Evolutionary conservation across 2,113 vertebrate genomes (phyloP), one percentile per base, ranked within the genome.

Genomic region (Microcebus lehilahytsara): DNA sequence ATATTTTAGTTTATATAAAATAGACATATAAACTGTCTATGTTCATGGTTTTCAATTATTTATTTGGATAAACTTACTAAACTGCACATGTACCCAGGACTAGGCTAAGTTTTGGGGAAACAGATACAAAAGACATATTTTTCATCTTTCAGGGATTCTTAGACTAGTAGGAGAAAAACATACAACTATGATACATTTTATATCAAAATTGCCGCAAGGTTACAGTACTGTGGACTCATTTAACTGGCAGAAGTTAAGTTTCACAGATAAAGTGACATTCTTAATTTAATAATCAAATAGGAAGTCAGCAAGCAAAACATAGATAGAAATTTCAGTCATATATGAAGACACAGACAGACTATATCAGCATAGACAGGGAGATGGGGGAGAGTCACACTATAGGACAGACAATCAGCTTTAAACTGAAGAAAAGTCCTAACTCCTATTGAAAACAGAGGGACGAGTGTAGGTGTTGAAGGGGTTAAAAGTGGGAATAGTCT

Each of bases 401-500:
- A 53, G 13, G 20, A 56, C 46, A 53, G 10, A 66, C 37, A 30
- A 13, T 20, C 1, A 12, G 23, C 9, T 19, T 40, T 25, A 9
- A n/a, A 23, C 5, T 32, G 11, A 49, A 49, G 30, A 13, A 30
- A 6, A 27, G 32, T 9, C 6, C 0, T 20, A 60, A 13, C 0
- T 19, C 34, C n/a, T 77, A 5, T 4, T 30, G 32, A 25, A 42
- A 58, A 9, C 49, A 60, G 17, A 60, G 58, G 67, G 58, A 64
- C 4, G 4, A 16, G 20, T 14, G 13, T 4, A 6, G 8, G 9
- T 14, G 1, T 27, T 0, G 11, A 20, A 51, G 17, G 6, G 40
- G 32, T 3, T 64, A 37, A 46, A 32, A 64, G 10, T 32, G 40
- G 40, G 60, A 64, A 22, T 64, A 30, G 3, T 40, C 3, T 30